Conservation (phyloP, 2,113 vertebrate genomes). For the Cheilinus undulatus region DNA sequence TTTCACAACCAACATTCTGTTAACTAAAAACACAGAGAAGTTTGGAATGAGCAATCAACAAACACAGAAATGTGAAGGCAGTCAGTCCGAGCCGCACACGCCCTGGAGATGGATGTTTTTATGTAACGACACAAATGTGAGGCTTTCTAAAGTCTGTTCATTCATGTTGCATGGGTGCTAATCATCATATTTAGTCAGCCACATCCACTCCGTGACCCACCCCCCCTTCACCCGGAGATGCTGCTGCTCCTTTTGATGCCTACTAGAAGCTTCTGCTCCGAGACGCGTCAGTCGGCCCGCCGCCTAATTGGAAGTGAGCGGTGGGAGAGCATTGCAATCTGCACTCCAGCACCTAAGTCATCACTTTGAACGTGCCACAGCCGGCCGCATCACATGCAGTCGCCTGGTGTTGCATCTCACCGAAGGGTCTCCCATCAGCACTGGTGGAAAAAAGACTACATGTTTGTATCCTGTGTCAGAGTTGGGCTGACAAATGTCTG, state of each 20-base stretch:
- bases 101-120: conserved; percentile 21
- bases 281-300: conserved; percentile 76
- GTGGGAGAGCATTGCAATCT: conserved; percentile 76
- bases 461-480: conserved; percentile 11
- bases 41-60: conserved; percentile 49
- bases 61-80: conserved; percentile 3
- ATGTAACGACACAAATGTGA: conserved; percentile 36
- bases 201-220: conserved; percentile 46
- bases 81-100: conserved; percentile 11
- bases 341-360: conserved; percentile 72
- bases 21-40: conserved; percentile 72
- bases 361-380: conserved; percentile 69
- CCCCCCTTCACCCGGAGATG: conserved; percentile 42
- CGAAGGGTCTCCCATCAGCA: conserved; percentile 50
- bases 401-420: conserved; percentile 57
- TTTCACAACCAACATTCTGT: conserved; percentile 81
- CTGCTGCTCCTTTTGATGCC: conserved; percentile 71
- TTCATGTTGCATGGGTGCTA: conserved; percentile 39
- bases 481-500: neutral
- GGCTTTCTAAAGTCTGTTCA: conserved; percentile 33
- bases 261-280: conserved; percentile 77
- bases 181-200: conserved; percentile 54
- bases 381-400: conserved; percentile 49
- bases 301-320: conserved; percentile 81
- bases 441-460: conserved; percentile 22